Evolutionary conservation across 2,888 invertebrate species (phyloP), one percentile per base, ranked within the genome.

Genomic region (Synanthedon formicaeformis): DNA sequence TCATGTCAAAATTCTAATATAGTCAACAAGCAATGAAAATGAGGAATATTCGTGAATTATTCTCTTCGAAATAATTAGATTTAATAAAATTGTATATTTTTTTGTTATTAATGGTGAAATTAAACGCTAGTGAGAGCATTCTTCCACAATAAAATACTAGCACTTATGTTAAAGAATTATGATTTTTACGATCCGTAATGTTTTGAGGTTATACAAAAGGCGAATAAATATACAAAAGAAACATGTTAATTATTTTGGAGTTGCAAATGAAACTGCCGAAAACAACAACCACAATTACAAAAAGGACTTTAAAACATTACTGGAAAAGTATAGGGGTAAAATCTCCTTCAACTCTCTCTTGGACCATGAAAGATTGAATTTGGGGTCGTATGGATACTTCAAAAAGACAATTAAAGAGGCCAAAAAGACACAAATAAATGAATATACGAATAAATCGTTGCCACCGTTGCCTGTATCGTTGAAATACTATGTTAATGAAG

Each of bases 391-490:
- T 56, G 80, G 73, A 62, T 75, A 81, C 69, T 60, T 81, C 54
- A 54, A 74, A 48, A 81, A 76, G 71, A 65, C 61, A 34, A 53
- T 75, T n/a, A 75, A 69, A 57, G 67, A 61, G 60, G 78, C 80
- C 1, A 79, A 75, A 56, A 56, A 58, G 51, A 60, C 62, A 2
- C 55, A 66, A 51, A 45, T 57, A 23, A 66, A 66, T 27, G 63
- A 73, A 4, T 60, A 63, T n/a, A 55, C 69, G 12, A 67, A 73
- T 50, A 76, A 64, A 52, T 66, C 62, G 49, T 69, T 79, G 41
- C 75, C 86, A 16, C 88, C 89, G 0, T 64, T 89, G 51, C 91
- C 92, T 0, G 51, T 90, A 3, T 70, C 88, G 0, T 66, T 92
- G 55, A 86, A 89, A 62, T 90, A 89, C 71, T 73, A 81, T 48